A percentile compares a stretch with the other conserved stretches of the same genome.
Conservation (phyloP, 2,113 vertebrate genomes). For the Anguilla japonica region DNA sequence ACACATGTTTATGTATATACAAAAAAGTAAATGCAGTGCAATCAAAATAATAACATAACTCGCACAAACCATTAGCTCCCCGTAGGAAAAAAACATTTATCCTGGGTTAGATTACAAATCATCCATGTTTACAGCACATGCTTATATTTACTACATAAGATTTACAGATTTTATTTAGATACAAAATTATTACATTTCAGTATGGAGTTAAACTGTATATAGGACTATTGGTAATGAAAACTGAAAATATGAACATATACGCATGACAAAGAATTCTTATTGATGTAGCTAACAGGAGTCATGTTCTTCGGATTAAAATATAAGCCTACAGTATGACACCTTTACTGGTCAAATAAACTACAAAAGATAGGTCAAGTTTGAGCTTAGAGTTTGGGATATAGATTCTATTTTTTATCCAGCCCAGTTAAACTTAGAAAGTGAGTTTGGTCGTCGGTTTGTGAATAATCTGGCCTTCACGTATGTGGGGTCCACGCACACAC, state of each 20-base stretch:
- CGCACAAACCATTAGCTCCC: neutral
- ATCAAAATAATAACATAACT: neutral
- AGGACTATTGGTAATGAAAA: too few species aligned
- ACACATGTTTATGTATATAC: neutral
- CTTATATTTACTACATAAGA: neutral
- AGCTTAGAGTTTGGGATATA: neutral
- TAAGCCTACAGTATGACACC: neutral
- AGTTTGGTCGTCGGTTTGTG: neutral
- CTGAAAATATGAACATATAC: neutral
- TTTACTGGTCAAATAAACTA: neutral
- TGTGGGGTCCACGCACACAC: neutral
- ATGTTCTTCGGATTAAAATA: too few species aligned
- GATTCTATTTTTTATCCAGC: neutral
- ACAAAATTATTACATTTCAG: neutral
- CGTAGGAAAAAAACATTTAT: neutral
- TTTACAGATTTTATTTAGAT: neutral
- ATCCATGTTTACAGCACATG: neutral
- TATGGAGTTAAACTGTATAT: neutral
- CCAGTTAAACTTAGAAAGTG: neutral
- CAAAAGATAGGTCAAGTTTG: neutral
- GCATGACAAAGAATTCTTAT: neutral
- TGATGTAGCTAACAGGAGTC: too few species aligned
- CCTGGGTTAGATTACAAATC: neutral
- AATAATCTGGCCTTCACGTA: neutral
- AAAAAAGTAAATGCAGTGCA: neutral